Evolutionary conservation across 2,797 vertebrate genomes (phyloP), one percentile per base, ranked within the genome.

Genomic region (Anisognathus igniventris): DNA sequence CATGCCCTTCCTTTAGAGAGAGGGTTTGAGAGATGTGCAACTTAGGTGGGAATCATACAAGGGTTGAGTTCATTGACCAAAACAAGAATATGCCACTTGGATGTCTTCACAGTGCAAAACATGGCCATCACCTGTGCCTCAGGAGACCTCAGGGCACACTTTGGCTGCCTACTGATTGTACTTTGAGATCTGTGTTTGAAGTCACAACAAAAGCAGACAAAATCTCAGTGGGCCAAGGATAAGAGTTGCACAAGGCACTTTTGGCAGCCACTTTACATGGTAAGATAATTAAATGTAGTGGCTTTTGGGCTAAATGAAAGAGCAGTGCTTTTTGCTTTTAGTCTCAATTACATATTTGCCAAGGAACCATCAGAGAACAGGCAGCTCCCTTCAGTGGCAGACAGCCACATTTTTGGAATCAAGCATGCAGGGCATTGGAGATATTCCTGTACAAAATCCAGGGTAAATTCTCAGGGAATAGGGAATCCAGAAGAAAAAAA

Each of bases 301-400:
- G 24, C 6, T 82, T 86, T 87, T 11, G 30, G 53, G 17, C 39
- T 54, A 84, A 67, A 67, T 80, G 78, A 90, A 84, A 91, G 74
- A 89, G 16, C 7, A 50, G 4, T 33, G 40, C 14, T 64, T 21
- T 58, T 57, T 61, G 54, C 53, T 73, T 81, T 72, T 42, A n/a
- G 60, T 53, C 31, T 85, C 37, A 64, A 15, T 71, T 85, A 14
- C 31, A 2, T 56, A 67, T 77, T 89, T 88, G 37, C 30, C 40
- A 90, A 56, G 61, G 53, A 87, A 42, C 30, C 61, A 57, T 14
- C n/a, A 64, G 44, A 80, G 76, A 86, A 82, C 22, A 62, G 40
- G 72, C 51, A 88, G 62, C 48, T 88, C 15, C 51, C 16, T 76
- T 88, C 72, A 64, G 50, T 67, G 54, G 51, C 40, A 86, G 37